These are phyloP conservation scores for Tetraodon nigroviridis DNA, from an alignment of 2,113 vertebrate genomes.

Conservation along the genomic window DNA sequence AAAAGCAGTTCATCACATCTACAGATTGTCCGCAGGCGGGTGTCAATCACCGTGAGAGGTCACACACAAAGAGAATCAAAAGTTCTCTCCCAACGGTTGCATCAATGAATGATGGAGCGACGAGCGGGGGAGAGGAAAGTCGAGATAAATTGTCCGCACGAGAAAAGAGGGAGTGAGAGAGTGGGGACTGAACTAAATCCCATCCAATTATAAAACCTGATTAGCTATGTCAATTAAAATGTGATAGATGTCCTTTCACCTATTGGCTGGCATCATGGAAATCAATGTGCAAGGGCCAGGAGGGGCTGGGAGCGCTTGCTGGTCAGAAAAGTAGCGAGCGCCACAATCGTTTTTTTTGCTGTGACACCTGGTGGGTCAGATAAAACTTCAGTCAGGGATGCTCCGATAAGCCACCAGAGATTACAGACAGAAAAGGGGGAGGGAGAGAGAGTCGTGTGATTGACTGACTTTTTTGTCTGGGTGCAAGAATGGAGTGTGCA, in stretches of 20 bases:
- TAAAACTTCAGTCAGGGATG: slow-evolving; percentile 68
- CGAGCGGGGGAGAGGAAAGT: slow-evolving; percentile 12
- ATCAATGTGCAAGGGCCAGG: slow-evolving; percentile 51
- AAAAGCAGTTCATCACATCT: slow-evolving; percentile 51
- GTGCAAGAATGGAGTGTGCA: slow-evolving; percentile 18
- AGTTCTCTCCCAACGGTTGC: slow-evolving; percentile 54
- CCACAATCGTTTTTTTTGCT: slow-evolving; percentile 36
- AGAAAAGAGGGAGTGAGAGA: slow-evolving; percentile 12
- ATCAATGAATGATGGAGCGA: slow-evolving; percentile 40
- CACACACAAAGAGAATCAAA: slow-evolving; percentile 56
- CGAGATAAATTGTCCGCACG: slow-evolving; percentile 27
- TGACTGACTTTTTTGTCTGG: slow-evolving; percentile 58
- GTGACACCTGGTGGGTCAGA: slow-evolving; percentile 71
- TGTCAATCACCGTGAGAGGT: slow-evolving; percentile 61
- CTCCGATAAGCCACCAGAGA: slow-evolving; percentile 66
- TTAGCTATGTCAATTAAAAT: slow-evolving; percentile 83
- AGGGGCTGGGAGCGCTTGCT: slow-evolving; percentile 28
- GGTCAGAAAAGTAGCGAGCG: slow-evolving; percentile 46
- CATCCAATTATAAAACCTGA: slow-evolving; percentile 84
- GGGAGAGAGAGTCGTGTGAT: slow-evolving; percentile 36
- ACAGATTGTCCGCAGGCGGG: slow-evolving; percentile 47
- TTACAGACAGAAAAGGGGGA: slow-evolving; percentile 51
- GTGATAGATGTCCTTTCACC: slow-evolving; percentile 79
- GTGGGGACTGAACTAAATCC: slow-evolving; percentile 61
- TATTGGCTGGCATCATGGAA: slow-evolving; percentile 72